Percentiles rank a stretch among this genome's conserved stretches.
phyloP scores from a whole-genome alignment of 2,888 invertebrate genomes.

The Anarsia innoxiella region DNA sequence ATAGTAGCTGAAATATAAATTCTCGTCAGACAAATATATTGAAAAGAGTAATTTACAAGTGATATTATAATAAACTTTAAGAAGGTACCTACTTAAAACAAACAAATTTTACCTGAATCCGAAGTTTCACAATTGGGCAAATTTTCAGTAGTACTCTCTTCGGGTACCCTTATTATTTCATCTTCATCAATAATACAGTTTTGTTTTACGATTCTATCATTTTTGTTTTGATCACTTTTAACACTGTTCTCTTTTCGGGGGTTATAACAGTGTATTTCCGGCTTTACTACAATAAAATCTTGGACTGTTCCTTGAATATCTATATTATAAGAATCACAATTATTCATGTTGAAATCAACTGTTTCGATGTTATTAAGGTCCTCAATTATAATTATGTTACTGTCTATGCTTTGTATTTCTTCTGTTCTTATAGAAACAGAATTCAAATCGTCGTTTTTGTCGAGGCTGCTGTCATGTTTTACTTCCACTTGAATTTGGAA shows the following conservation, averaged over 20 bases:
- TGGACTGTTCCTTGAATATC: background rate
- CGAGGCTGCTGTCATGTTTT: background rate
- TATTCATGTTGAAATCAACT: background rate
- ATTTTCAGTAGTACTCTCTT: background rate
- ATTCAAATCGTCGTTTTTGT: background rate
- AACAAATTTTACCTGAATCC: background rate
- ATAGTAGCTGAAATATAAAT: background rate
- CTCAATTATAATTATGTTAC: too few species aligned
- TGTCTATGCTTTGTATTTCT: too few species aligned
- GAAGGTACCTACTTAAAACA: too few species aligned
- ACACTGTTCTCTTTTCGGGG: background rate
- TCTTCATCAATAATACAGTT: background rate
- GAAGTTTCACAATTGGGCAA: background rate
- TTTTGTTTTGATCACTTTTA: background rate
- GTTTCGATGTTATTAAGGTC: background rate
- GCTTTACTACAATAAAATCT: background rate
- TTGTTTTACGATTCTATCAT: background rate
- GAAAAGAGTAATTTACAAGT: too few species aligned
- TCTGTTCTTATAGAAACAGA: too few species aligned
- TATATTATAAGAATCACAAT: background rate
- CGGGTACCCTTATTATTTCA: background rate
- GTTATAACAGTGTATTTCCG: background rate
- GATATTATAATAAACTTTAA: too few species aligned
- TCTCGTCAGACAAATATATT: too few species aligned
- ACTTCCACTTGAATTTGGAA: background rate